Percentiles rank a stretch among this genome's conserved stretches.
phyloP scores from a whole-genome alignment of 1,140 invertebrate genomes.

The Geopemphigus sp. region DNA sequence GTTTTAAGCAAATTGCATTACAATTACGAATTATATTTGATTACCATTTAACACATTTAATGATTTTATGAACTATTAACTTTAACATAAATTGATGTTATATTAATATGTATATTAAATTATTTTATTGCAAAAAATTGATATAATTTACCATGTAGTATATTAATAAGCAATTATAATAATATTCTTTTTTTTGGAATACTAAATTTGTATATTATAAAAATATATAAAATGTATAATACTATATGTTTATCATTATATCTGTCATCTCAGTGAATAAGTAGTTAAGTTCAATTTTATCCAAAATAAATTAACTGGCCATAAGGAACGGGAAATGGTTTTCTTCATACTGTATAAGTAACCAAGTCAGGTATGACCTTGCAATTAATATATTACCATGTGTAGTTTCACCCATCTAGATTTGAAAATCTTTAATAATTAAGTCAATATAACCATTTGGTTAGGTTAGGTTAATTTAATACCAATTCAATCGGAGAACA shows the following conservation, averaged over 20 bases:
- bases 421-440: too few species aligned
- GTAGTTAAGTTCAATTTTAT: too few species aligned
- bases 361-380: too few species aligned
- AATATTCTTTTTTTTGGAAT: background rate
- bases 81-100: background rate
- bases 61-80: background rate
- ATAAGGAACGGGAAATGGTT: too few species aligned
- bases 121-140: background rate
- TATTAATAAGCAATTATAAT: background rate
- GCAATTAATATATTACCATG: too few species aligned
- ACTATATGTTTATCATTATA: background rate
- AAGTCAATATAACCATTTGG: too few species aligned
- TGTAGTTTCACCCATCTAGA: too few species aligned
- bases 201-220: background rate
- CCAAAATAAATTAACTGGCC: too few species aligned
- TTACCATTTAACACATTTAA: background rate
- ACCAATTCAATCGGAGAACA: too few species aligned
- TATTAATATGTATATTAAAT: background rate
- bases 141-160: background rate
- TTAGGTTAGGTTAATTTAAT: too few species aligned
- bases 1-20: background rate
- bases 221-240: background rate
- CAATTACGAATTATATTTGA: conserved; percentile 16
- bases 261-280: too few species aligned
- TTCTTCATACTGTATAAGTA: too few species aligned